These are phyloP conservation scores for Andrena flavipes DNA, from an alignment of 2,888 invertebrate species.

Conservation along the genomic window DNA sequence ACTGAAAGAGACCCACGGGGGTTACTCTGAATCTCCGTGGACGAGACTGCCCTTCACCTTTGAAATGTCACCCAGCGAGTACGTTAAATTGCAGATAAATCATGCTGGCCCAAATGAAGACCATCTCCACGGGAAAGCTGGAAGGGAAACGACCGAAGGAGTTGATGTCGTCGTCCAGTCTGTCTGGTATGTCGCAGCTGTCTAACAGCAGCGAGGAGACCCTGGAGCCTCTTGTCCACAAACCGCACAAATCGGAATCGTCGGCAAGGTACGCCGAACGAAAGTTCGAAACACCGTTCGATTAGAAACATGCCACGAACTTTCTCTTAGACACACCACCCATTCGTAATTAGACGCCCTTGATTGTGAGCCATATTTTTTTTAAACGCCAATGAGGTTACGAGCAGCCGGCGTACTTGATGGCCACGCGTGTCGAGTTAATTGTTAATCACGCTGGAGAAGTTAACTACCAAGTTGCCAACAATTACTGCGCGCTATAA, in stretches of 20 bases:
- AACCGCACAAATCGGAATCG: constrained; percentile 78
- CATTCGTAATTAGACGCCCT: constrained; percentile 5
- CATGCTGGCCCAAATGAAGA: constrained; percentile 77
- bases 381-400: no score
- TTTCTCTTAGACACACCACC: background rate
- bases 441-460: background rate
- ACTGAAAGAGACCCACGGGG: no score
- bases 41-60: background rate
- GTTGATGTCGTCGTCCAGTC: constrained; percentile 83
- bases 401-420: background rate
- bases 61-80: no score
- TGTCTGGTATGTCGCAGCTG: constrained; percentile 83
- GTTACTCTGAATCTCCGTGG: no score
- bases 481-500: background rate
- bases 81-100: constrained; percentile 60
- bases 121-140: constrained; percentile 73
- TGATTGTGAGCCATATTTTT: background rate
- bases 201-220: constrained; percentile 84
- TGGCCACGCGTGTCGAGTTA: background rate
- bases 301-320: background rate
- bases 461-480: background rate
- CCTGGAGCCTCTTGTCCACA: constrained; percentile 81
- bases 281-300: background rate
- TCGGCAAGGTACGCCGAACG: constrained; percentile 75
- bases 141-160: constrained; percentile 82